Base-by-base conservation (phyloP, 2,797 vertebrate genomes). In the Gastrophryne carolinensis region DNA sequence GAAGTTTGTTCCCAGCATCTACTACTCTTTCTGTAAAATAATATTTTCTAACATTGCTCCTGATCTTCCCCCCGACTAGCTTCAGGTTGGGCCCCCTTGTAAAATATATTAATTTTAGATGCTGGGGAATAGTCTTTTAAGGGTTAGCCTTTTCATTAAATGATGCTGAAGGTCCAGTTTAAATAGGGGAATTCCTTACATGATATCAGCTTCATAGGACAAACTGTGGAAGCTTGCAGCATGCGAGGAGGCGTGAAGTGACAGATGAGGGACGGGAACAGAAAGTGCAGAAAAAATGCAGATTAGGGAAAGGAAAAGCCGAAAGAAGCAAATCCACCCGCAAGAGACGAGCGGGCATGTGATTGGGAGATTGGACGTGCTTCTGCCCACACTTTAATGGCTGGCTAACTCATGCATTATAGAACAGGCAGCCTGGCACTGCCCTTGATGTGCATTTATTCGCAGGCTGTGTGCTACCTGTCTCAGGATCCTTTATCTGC, bases 361-460 rank as follows among this genome's bases (percentile, higher is more conserved):
- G 52, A 5, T 47, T 47, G 30, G 35, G 54, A 60, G 30, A 39
- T 15, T 49, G 50, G 21, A 49, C 15, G 34, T 47, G 19, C 32
- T 23, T 4, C 44, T 62, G 57, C 9, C 49, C 58, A 64, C 19
- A 27, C 49, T 71, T 58, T 52, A 65, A 57, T 58, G 30, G 19
- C 37, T 11, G 34, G 52, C 37, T 30, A 49, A 2, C 50, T 64
- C 67, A 72, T 78, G 54, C 58, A 78, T 78, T 78, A 77, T 77
- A 71, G 67, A 72, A 49, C 58, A 65, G 58, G 6, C 50, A 26
- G 50, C 26, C 58, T 68, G 74, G 65, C 57, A 30, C 21, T 56
- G 66, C 74, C 74, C 64, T 47, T 71, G 66, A 41, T 77, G 34
- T 64, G 49, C 35, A 37, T 77, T 57, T 71, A 63, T 70, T 56